phyloP scores from a whole-genome alignment of 2,113 vertebrate genomes.

The Cinclus mexicanus region DNA sequence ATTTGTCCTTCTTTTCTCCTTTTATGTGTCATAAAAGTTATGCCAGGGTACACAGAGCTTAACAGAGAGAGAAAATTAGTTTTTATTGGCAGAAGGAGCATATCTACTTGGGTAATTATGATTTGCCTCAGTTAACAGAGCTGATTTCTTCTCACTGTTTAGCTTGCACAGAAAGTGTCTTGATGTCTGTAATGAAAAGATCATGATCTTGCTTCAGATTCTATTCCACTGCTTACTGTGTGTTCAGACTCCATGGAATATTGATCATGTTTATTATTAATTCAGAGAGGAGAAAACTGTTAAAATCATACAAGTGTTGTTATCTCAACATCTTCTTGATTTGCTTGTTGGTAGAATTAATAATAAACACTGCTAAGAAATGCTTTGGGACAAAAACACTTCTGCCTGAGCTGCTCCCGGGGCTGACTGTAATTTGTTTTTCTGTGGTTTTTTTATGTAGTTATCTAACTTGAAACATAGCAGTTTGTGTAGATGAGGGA shows the following conservation, averaged over 20 bases:
- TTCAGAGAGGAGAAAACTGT: not conserved
- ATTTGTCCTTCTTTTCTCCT: conserved; percentile 16
- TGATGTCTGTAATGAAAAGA: not conserved
- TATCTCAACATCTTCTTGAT: not conserved
- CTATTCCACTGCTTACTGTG: not conserved
- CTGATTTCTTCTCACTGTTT: not conserved
- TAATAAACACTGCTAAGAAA: not conserved
- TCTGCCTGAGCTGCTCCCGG: not conserved
- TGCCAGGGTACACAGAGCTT: not conserved
- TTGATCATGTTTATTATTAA: not conserved
- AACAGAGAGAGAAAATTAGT: not conserved
- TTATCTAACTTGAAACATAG: not conserved
- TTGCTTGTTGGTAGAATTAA: not conserved
- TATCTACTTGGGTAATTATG: conserved; percentile 13
- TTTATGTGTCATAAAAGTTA: not conserved
- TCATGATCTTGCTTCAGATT: not conserved
- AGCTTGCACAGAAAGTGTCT: not conserved
- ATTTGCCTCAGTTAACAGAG: not conserved
- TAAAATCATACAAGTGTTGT: not conserved
- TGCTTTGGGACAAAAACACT: not conserved
- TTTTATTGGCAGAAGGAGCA: not conserved
- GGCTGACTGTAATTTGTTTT: not conserved
- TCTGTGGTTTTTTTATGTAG: not conserved
- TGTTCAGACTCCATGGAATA: not conserved
- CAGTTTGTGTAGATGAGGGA: not conserved